Evolutionary conservation across 1,140 invertebrate species (phyloP).

Genomic region (Drosophila asahinai): DNA sequence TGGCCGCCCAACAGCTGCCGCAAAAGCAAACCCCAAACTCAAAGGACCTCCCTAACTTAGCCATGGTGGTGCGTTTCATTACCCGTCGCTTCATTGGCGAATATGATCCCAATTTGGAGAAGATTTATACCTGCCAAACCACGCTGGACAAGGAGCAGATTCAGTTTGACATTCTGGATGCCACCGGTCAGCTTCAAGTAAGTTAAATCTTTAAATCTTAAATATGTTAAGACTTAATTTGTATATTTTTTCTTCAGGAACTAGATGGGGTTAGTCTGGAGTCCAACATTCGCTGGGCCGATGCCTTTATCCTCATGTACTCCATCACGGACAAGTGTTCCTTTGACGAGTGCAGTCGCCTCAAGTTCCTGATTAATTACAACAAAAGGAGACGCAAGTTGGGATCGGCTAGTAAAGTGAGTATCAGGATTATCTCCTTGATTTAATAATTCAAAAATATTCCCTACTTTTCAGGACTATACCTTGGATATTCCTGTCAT

Average conservation of each 20-base stretch:
- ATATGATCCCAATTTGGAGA: slow-evolving; percentile 92
- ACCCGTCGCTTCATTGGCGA: slow-evolving; percentile 93
- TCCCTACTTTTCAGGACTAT: slow-evolving; percentile 85
- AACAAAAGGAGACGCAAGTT: slow-evolving; percentile 89
- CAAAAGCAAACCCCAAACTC: slow-evolving; percentile 3
- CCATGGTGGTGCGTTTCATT: slow-evolving; percentile 92
- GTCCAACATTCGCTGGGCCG: slow-evolving; percentile 92
- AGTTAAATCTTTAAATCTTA: slow-evolving; percentile 75
- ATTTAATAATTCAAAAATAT: too few relatives aligned
- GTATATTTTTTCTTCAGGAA: slow-evolving; percentile 86
- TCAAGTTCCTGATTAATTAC: slow-evolving; percentile 92
- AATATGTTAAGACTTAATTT: not conserved
- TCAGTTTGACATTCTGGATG: slow-evolving; percentile 92
- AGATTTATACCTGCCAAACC: slow-evolving; percentile 91
- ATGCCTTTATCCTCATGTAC: slow-evolving; percentile 94
- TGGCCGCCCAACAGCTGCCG: not conserved
- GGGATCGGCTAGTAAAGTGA: slow-evolving; percentile 85
- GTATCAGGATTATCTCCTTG: not conserved
- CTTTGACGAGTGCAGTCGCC: slow-evolving; percentile 92
- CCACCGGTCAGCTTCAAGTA: slow-evolving; percentile 90
- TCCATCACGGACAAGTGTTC: slow-evolving; percentile 93
- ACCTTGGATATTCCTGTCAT: slow-evolving; percentile 89
- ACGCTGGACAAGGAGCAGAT: slow-evolving; percentile 92
- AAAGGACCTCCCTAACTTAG: slow-evolving; percentile 63
- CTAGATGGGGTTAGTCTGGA: slow-evolving; percentile 89